Percentiles rank a stretch among this genome's conserved stretches.
phyloP scores from a whole-genome alignment of 2,113 vertebrate species.

The Kryptolebias marmoratus region DNA sequence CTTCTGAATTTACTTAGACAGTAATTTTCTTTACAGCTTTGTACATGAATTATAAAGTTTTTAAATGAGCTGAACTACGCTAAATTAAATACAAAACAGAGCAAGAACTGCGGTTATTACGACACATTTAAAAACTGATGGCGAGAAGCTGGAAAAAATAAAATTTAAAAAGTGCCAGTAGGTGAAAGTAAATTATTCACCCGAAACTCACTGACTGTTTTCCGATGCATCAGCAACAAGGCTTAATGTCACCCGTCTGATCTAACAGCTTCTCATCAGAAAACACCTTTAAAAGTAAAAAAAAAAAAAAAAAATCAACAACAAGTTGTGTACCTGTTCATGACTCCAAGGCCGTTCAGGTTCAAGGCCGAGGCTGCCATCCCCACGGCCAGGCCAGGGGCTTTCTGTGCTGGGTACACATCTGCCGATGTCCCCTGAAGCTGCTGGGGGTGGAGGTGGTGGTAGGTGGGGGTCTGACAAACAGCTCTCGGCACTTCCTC shows the following conservation, averaged over 20 bases:
- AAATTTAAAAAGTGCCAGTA: not conserved
- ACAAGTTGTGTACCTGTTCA: conserved; percentile 61
- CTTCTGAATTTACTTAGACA: no score
- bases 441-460: conserved; percentile 23
- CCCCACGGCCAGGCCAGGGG: conserved; percentile 72
- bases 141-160: not conserved
- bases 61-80: no score
- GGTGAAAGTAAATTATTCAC: not conserved
- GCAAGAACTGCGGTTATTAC: no score
- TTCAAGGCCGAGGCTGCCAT: conserved; percentile 78
- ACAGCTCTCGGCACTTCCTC: conserved; percentile 33
- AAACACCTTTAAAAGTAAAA: conserved; percentile 7
- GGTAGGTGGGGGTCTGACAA: conserved; percentile 20
- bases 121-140: no score
- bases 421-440: conserved; percentile 61
- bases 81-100: no score
- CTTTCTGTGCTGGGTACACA: conserved; percentile 66
- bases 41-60: no score
- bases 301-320: not conserved
- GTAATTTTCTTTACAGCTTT: no score
- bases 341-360: conserved; percentile 65
- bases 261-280: conserved; percentile 11
- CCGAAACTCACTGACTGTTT: not conserved
- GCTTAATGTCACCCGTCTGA: not conserved
- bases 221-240: conserved; percentile 1